Conservation (phyloP, 2,888 invertebrate genomes). For the Isotomurus palustris region DNA sequence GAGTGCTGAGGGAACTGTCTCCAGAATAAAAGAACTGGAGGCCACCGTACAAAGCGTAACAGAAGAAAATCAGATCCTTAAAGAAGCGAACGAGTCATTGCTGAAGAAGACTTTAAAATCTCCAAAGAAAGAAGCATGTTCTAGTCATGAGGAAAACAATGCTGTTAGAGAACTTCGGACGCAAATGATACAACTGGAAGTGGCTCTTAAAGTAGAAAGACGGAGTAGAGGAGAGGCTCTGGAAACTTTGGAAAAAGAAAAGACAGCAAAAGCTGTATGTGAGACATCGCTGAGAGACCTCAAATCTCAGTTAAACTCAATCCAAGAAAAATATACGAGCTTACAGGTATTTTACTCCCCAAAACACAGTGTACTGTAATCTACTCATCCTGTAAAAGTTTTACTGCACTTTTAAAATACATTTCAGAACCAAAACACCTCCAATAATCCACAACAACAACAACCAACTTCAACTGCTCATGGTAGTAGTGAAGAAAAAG, state of each 20-base stretch:
- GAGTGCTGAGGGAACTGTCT: constrained; percentile 21
- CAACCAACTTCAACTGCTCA: too few relatives aligned
- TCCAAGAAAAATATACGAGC: too few relatives aligned
- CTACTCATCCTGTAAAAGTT: too few relatives aligned
- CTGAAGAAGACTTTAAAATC: constrained; percentile 26
- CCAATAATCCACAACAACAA: too few relatives aligned
- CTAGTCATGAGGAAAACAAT: neutral
- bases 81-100: constrained; percentile 37
- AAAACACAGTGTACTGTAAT: too few relatives aligned
- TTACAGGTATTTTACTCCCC: too few relatives aligned
- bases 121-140: constrained; percentile 23
- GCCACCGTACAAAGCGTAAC: constrained; percentile 20
- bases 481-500: too few relatives aligned
- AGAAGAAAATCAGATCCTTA: constrained; percentile 41
- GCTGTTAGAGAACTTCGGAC: constrained; percentile 12
- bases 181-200: constrained; percentile 34
- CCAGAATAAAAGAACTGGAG: constrained; percentile 34
- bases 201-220: constrained; percentile 30
- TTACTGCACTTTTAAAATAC: too few relatives aligned
- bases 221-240: constrained; percentile 32
- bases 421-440: too few relatives aligned
- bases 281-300: too few relatives aligned
- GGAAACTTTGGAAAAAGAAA: constrained; percentile 26
- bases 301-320: too few relatives aligned
- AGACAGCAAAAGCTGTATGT: too few relatives aligned